A percentile compares a stretch with the other conserved stretches of the same genome.
Conservation (phyloP, 2,113 vertebrate species). For the Calyptomena viridis region DNA sequence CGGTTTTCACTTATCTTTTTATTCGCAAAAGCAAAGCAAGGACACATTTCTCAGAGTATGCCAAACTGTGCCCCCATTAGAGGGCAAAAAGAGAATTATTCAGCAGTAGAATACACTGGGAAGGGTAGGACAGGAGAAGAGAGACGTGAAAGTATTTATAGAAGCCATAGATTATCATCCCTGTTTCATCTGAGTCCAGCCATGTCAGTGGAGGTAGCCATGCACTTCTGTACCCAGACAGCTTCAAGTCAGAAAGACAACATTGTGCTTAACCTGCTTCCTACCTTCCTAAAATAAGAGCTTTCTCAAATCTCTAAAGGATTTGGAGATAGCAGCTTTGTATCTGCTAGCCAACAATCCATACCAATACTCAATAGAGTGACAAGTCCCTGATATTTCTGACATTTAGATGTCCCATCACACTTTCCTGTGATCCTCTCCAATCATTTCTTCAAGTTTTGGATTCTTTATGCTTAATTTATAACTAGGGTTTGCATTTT, state of each 20-base stretch:
- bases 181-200: neutral
- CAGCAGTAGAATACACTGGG: neutral
- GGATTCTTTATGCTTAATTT: neutral
- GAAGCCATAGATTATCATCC: neutral
- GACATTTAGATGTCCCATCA: neutral
- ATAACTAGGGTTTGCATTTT: neutral
- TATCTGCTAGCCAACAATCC: neutral
- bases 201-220: neutral
- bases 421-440: neutral
- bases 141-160: neutral
- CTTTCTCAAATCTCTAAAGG: neutral
- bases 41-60: neutral
- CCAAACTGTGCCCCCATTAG: neutral
- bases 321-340: neutral
- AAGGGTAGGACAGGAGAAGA: neutral
- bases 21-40: neutral
- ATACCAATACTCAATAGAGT: neutral
- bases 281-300: too few relatives aligned
- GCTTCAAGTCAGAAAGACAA: neutral
- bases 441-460: neutral
- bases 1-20: neutral
- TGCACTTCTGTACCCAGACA: neutral
- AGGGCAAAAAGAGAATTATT: slow-evolving; percentile 4
- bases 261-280: too few relatives aligned
- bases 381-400: neutral